Conservation (phyloP, 2,113 vertebrate species). For the Salvator merianae region DNA sequence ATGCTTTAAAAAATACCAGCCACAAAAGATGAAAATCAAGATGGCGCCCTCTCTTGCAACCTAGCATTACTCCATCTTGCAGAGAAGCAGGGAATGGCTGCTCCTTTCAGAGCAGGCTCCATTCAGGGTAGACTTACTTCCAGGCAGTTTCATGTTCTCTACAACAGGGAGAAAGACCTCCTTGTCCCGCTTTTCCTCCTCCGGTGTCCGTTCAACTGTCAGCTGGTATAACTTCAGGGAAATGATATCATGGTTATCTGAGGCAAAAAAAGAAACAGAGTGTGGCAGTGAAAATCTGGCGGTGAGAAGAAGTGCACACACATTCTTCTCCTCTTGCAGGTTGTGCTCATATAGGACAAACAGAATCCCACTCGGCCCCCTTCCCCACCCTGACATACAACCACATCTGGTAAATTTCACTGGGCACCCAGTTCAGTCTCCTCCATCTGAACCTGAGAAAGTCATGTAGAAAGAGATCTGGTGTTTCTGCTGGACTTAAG, state of each 20-base stretch:
- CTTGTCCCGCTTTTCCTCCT: constrained; percentile 84
- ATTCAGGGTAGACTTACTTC: constrained; percentile 62
- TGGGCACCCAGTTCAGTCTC: too few relatives aligned
- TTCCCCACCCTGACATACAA: too few relatives aligned
- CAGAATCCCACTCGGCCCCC: not conserved
- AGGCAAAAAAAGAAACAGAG: not conserved
- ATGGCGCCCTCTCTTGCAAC: too few relatives aligned
- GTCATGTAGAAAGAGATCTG: too few relatives aligned
- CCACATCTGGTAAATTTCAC: too few relatives aligned
- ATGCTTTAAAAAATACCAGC: not conserved
- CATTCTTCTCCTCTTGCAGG: not conserved
- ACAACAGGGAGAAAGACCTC: constrained; percentile 89
- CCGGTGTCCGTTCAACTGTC: constrained; percentile 83
- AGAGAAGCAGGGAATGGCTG: not conserved
- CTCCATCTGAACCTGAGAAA: too few relatives aligned
- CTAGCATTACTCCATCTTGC: not conserved
- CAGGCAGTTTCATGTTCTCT: constrained; percentile 88
- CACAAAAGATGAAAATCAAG: too few relatives aligned
- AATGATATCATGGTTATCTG: constrained; percentile 95
- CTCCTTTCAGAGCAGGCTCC: not conserved
- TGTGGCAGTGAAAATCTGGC: accelerated
- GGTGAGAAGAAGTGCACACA: accelerated
- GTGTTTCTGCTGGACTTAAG: too few relatives aligned
- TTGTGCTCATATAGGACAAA: not conserved
- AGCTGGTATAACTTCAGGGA: constrained; percentile 95